Base-by-base conservation (phyloP, 2,113 vertebrate genomes). In the Phalacrocorax carbo region DNA sequence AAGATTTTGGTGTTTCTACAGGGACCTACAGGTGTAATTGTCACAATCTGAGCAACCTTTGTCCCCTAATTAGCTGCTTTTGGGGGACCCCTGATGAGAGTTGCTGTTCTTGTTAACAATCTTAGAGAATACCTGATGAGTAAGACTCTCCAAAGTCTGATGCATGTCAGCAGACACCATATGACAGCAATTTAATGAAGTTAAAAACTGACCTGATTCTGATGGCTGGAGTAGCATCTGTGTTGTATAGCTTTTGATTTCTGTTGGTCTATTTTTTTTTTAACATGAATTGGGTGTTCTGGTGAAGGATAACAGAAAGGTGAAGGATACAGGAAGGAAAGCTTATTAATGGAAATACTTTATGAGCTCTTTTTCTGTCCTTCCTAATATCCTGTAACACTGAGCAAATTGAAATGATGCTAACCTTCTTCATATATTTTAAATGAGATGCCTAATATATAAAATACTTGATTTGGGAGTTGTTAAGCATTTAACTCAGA, bases 181-280 rank as follows among this genome's bases (percentile, higher is more conserved):
- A 98, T 98, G 98, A 98, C 98, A 98, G 98, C 97, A 98, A 98
- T 98, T 99, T 99, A 99, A 99, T 99, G 99, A 99, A 99, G 98
- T 99, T 99, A 98, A 99, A 99, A 99, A 98, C 98, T 98, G 98
- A 98, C 98, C 98, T 96, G 95, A 97, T 97, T 98, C 98, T 98
- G 98, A 98, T 96, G 95, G 92, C 97, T 96, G 91, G 96, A 96
- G 66, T 94, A 97, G 94, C 82, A 90, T 96, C 95, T 96, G 96
- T 94, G 88, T 94, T 96, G 69, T 54, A 91, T 44, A 94, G 87
- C 93, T 94, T 98, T 98, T 96, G 94, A 97, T 97, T 97, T 76
- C 49, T 95, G 52, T 75, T 86, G 49, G 86, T 95, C 84, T 94
- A 42, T 85, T 93, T 91, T 90, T 90, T 86, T 93, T 94, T 58